phyloP scores from a whole-genome alignment of 2,113 vertebrate genomes.

The Catharus minimus region DNA sequence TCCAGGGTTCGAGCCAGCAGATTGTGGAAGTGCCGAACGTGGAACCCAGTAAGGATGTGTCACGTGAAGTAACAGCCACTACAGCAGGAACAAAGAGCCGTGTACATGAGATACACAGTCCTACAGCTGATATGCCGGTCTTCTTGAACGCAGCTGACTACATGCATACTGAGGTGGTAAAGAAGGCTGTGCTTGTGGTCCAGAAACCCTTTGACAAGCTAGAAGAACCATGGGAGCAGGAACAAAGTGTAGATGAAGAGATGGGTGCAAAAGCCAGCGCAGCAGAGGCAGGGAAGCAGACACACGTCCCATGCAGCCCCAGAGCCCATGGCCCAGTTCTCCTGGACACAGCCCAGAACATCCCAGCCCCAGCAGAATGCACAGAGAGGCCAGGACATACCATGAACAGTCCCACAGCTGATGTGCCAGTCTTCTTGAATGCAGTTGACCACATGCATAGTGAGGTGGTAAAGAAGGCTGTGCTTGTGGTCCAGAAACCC shows the following conservation, averaged over 20 bases:
- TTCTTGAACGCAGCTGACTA: too few relatives aligned
- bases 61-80: not conserved
- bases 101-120: too few relatives aligned
- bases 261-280: too few relatives aligned
- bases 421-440: not conserved
- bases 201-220: not conserved
- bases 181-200: not conserved
- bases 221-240: too few relatives aligned
- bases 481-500: not conserved
- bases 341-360: not conserved
- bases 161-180: not conserved
- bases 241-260: too few relatives aligned
- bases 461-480: not conserved
- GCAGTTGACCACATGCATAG: too few relatives aligned
- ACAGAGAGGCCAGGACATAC: not conserved
- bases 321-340: rapidly evolving
- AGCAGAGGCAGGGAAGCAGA: too few relatives aligned
- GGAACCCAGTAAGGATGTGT: not conserved
- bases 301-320: too few relatives aligned
- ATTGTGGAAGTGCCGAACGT: too few relatives aligned
- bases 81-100: not conserved
- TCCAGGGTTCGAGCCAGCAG: not conserved
- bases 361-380: not conserved
- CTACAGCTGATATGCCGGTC: not conserved
- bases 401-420: not conserved